Base-by-base conservation (phyloP, 2,888 invertebrate genomes). In the Cylindroiulus punctatus region DNA sequence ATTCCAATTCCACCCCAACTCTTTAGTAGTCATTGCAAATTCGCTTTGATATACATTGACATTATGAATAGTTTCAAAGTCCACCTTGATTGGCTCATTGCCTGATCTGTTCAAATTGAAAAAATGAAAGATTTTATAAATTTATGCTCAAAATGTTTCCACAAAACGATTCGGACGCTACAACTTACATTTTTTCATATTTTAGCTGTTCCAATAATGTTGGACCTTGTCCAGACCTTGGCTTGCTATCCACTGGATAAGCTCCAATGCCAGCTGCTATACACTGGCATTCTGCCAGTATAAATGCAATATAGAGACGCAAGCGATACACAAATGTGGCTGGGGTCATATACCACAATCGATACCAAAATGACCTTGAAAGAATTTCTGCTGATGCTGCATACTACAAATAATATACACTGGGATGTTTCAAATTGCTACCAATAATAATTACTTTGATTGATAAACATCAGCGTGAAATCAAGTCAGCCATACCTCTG, bases 231-330 rank as follows among this genome's bases (percentile, higher is more conserved):
- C 98, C 98, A 87, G 95, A 92, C 89, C 93, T 93, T n/a, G 96
- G 94, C 86, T 93, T 93, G 0, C 94, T 93, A 47, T 92, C 92
- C 0, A 92, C 92, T 0, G 98, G 98, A 91, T 99, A 99, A 0
- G 96, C 96, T 2, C 98, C 99, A n/a, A 98, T 92, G 0, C 97
- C 97, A 2, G 96, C 95, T 91, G 96, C 94, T 22, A 96, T 96
- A 90, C 98, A 98, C n/a, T 96, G 96, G 90, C 96, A 95, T 91
- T 98, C 98, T 0, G 98, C 96, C 86, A 98, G 91, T 0, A 95
- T 94, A 93, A 98, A 94, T 0, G 98, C 98, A 19, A 95, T 93
- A 90, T 97, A 98, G 88, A 99, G 95, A 85, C 98, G 93, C 92
- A 96, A 95, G 10, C 98, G 94, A 91, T 98, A 98, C 86, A 94